Evolutionary conservation across 2,888 invertebrate species (phyloP), one percentile per base, ranked within the genome.

Genomic region (Neelides folsomi): DNA sequence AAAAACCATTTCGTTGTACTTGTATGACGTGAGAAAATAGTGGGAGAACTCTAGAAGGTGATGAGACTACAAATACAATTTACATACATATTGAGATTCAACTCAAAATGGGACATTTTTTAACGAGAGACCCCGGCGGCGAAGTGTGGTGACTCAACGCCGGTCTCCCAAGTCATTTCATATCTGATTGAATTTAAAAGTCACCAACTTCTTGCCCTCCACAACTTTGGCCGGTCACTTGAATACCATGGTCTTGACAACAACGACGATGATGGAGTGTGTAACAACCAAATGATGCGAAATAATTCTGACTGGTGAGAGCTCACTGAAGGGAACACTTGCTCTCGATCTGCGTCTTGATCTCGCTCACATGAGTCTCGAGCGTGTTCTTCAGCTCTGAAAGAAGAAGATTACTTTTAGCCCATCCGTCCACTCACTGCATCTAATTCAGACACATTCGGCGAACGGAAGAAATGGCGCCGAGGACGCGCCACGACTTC

Each of bases 301-400:
- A 19, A 15, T 10, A 46, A 44, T 43, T 45, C 42, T 7, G 39
- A 27, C 15, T 46, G 16, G 13, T 7, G 46, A 20, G 38, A 38
- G 56, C 63, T 88, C 86, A 89, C 86, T 89, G 89, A 80, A 89
- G 82, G 75, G 84, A 86, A 79, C 89, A 89, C 79, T 87, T 89
- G 78, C 87, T 89, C 80, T 92, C 92, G 76, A 92, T 85, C 78
- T 89, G 87, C 73, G 88, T 82, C 79, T 90, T 92, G 75, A 92
- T 79, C 80, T 92, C 90, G 75, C 84, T 90, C 77, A 92, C 89
- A 81, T 90, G 90, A 74, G 88, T 85, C 78, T 92, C 90, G 80
- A 92, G 83, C 77, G 88, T 86, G 78, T 92, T 90, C 82, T 90
- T 92, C 80, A 92, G 77, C 78, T 90, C 92, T 92, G 86, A 67